These are phyloP conservation scores for Lysandra coridon DNA, from an alignment of 2,888 invertebrate species.

Conservation along the genomic window DNA sequence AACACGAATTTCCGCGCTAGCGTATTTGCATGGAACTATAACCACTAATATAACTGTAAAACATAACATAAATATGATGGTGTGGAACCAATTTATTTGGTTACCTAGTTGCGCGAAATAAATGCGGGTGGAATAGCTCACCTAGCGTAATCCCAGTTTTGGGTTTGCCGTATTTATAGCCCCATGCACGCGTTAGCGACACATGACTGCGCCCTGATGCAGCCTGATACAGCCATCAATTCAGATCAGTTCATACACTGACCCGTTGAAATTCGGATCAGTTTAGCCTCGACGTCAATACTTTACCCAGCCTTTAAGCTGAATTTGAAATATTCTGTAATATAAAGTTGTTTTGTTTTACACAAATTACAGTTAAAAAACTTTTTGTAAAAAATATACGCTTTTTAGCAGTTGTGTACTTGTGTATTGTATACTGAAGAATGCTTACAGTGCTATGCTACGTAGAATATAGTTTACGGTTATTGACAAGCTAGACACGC, in stretches of 20 bases:
- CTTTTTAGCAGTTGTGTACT: not conserved
- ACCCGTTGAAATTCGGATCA: slow-evolving; percentile 20
- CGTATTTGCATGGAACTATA: not conserved
- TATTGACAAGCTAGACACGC: no score
- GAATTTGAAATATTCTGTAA: not conserved
- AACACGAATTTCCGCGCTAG: no score
- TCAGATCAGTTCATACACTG: slow-evolving; percentile 25
- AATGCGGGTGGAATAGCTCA: not conserved
- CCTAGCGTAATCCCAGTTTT: slow-evolving; percentile 9
- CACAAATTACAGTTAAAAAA: not conserved
- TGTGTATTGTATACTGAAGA: no score
- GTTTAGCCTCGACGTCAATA: slow-evolving; percentile 15
- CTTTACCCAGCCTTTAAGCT: not conserved
- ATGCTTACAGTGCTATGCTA: no score
- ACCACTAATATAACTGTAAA: not conserved
- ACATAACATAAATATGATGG: not conserved
- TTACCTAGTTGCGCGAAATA: not conserved
- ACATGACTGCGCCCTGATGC: slow-evolving; percentile 16
- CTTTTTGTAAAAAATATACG: not conserved
- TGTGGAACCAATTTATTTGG: not conserved
- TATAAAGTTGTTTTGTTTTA: not conserved
- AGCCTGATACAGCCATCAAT: slow-evolving; percentile 22
- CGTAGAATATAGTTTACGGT: no score
- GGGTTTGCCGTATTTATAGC: slow-evolving; percentile 26
- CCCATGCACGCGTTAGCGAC: slow-evolving; percentile 6